Percentiles rank a stretch among this genome's conserved stretches.
Evolutionary conservation across 2,888 invertebrate species (phyloP).

Genomic region (Mystacides longicornis): DNA sequence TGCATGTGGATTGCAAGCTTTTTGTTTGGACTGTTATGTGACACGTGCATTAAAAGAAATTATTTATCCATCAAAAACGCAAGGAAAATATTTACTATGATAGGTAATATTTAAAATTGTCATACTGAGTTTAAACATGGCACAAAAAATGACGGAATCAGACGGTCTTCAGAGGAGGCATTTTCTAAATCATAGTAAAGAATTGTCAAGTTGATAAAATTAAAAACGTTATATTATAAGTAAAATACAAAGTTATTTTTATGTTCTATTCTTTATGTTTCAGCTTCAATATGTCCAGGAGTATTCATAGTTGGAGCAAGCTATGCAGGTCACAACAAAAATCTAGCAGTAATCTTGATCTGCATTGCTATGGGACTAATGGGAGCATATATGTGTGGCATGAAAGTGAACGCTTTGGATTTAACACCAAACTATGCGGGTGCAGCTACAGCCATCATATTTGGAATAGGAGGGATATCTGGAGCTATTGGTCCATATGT

Average conservation of each 20-base stretch:
- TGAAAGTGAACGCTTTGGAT: slow-evolving; percentile 62
- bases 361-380: slow-evolving; percentile 55
- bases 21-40: slow-evolving; percentile 58
- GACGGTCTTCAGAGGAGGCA: too few relatives aligned
- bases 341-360: slow-evolving; percentile 28
- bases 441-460: slow-evolving; percentile 61
- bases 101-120: slow-evolving; percentile 56
- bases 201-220: too few relatives aligned
- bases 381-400: slow-evolving; percentile 64
- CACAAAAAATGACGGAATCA: too few relatives aligned
- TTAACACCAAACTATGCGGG: slow-evolving; percentile 61
- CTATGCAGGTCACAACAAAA: slow-evolving; percentile 59
- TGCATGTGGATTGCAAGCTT: slow-evolving; percentile 61
- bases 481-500: slow-evolving; percentile 64
- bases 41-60: slow-evolving; percentile 55
- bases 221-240: too few relatives aligned
- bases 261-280: too few relatives aligned
- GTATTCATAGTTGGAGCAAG: slow-evolving; percentile 61
- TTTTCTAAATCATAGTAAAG: too few relatives aligned
- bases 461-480: slow-evolving; percentile 64
- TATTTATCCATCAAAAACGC: slow-evolving; percentile 50
- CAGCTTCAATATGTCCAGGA: slow-evolving; percentile 61
- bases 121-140: too few relatives aligned
- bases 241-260: too few relatives aligned
- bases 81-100: slow-evolving; percentile 59